Percentiles rank a stretch among this genome's conserved stretches.
Conservation (phyloP, 1,140 invertebrate genomes). For the Drosophila pandora region DNA sequence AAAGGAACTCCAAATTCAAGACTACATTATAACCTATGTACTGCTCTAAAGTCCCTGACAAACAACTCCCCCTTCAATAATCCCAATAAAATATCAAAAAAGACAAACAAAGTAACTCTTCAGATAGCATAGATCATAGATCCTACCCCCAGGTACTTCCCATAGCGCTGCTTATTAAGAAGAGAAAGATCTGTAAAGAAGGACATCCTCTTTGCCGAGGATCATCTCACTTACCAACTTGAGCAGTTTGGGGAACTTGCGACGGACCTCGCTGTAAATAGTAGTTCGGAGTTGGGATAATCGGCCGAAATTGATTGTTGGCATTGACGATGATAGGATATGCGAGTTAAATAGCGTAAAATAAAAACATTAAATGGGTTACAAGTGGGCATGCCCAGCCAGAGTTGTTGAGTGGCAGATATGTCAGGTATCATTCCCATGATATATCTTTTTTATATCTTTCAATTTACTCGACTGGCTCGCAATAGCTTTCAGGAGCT, state of each 20-base stretch:
- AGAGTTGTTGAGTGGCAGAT: not conserved
- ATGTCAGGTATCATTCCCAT: not conserved
- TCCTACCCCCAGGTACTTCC: not conserved
- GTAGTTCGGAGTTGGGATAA: slow-evolving; percentile 61
- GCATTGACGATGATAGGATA: slow-evolving; percentile 29
- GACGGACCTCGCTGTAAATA: slow-evolving; percentile 91
- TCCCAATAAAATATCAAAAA: not conserved
- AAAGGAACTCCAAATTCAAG: too few species aligned
- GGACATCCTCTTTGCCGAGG: not conserved
- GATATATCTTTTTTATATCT: too few species aligned
- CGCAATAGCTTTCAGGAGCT: slow-evolving; percentile 14
- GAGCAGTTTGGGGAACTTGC: slow-evolving; percentile 92
- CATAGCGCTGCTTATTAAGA: not conserved
- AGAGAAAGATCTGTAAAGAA: not conserved
- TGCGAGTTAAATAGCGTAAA: slow-evolving; percentile 42
- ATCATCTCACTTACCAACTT: slow-evolving; percentile 89
- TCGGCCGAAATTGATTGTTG: slow-evolving; percentile 33
- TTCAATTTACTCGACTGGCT: slow-evolving; percentile 7
- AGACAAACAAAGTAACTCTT: not conserved
- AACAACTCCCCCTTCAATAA: too few species aligned
- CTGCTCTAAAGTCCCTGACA: too few species aligned
- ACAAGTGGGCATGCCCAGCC: slow-evolving; percentile 2
- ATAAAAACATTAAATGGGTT: slow-evolving; percentile 32
- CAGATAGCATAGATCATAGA: too few species aligned
- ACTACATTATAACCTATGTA: too few species aligned